Conservation (phyloP, 2,113 vertebrate genomes). For the Trematocara variabile region DNA sequence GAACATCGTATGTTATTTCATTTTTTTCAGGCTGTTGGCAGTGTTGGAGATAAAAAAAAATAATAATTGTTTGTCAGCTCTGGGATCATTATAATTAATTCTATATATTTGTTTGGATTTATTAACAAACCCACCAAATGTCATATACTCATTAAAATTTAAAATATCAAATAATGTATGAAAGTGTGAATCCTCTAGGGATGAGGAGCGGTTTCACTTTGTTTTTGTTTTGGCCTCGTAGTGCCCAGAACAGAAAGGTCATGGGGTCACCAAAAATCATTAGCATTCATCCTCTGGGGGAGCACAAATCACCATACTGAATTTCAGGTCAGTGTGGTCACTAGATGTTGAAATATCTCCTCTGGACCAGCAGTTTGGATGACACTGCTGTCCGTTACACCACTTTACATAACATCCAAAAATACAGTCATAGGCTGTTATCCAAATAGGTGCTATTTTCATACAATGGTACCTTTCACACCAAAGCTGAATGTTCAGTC, state of each 20-base stretch:
- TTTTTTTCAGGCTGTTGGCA: background rate
- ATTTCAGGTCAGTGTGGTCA: background rate
- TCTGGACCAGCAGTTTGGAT: background rate
- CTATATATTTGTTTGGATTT: background rate
- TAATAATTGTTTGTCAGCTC: background rate
- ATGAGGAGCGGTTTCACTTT: background rate
- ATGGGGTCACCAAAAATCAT: background rate
- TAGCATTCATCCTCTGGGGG: background rate
- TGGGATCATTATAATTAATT: background rate
- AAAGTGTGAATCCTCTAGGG: background rate
- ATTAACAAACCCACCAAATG: background rate
- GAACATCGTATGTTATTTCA: background rate
- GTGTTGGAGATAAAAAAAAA: background rate
- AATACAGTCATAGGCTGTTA: background rate
- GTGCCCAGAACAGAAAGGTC: background rate
- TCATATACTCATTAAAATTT: background rate
- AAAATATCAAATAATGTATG: background rate
- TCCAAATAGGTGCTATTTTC: background rate
- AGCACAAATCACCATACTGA: background rate
- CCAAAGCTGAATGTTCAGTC: background rate
- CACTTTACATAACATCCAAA: background rate
- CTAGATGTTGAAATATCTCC: background rate
- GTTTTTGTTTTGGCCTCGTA: background rate
- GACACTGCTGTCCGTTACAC: background rate
- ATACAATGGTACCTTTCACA: background rate